phyloP scores from a whole-genome alignment of 1,140 invertebrate genomes.

The Araneus ventricosus region DNA sequence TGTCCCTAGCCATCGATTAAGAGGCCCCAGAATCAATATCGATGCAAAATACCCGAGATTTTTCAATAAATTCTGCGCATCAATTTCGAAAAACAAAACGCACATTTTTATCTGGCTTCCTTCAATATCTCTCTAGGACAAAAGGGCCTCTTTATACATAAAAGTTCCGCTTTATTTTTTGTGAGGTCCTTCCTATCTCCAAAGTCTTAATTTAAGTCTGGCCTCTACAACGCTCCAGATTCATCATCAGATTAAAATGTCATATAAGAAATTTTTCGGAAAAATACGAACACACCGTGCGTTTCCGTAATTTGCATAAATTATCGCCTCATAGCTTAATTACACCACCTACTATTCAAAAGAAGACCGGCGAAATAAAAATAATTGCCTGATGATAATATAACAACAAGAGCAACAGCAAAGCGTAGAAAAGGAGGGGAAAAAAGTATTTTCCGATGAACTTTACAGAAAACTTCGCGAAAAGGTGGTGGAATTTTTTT shows the following conservation, averaged over 20 bases:
- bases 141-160: neutral
- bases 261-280: slow-evolving; percentile 75
- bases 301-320: slow-evolving; percentile 73
- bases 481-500: slow-evolving; percentile 43
- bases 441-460: slow-evolving; percentile 68
- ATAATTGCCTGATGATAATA: slow-evolving; percentile 72
- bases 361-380: slow-evolving; percentile 64
- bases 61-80: neutral
- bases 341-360: slow-evolving; percentile 66
- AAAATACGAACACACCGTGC: slow-evolving; percentile 55
- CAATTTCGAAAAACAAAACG: slow-evolving; percentile 27
- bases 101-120: neutral
- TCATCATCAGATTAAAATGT: slow-evolving; percentile 74
- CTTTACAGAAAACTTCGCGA: slow-evolving; percentile 71
- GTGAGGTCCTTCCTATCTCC: neutral
- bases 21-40: neutral
- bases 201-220: slow-evolving; percentile 64
- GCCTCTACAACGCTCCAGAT: slow-evolving; percentile 23
- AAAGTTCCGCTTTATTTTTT: neutral
- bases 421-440: neutral
- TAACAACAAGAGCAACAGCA: slow-evolving; percentile 44
- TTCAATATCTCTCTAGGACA: neutral
- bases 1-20: neutral
- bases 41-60: slow-evolving; percentile 36
- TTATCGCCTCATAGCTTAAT: slow-evolving; percentile 75